Percentiles rank a stretch among this genome's conserved stretches.
phyloP scores from a whole-genome alignment of 1,140 invertebrate species.

The Glossosoma conforme region DNA sequence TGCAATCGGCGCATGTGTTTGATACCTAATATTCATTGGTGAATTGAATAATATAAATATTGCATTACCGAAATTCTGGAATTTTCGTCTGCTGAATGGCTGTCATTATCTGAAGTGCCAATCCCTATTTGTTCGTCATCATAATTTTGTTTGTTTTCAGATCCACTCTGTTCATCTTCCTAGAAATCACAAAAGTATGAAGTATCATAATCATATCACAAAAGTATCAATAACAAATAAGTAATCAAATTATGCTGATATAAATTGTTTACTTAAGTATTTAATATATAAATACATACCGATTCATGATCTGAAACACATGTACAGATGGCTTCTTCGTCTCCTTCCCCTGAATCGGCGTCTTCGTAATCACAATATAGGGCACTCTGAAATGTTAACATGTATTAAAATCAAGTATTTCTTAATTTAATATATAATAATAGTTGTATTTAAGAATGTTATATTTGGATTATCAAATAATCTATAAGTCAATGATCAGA shows the following conservation, averaged over 20 bases:
- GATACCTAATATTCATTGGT: background rate
- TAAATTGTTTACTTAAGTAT: too few species aligned
- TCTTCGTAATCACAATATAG: constrained; percentile 20
- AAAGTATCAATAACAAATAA: too few species aligned
- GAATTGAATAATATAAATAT: background rate
- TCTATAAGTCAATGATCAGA: too few species aligned
- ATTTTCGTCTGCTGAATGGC: constrained; percentile 11
- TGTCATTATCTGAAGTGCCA: constrained; percentile 16
- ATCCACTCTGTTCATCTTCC: constrained; percentile 18
- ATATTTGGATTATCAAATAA: too few species aligned
- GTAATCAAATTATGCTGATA: background rate
- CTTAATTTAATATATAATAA: too few species aligned
- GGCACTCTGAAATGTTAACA: background rate
- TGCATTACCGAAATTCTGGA: constrained; percentile 5
- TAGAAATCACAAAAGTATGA: too few species aligned
- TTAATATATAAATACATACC: too few species aligned
- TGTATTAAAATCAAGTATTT: too few species aligned
- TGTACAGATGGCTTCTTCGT: constrained; percentile 25
- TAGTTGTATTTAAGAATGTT: too few species aligned
- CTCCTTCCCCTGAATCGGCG: constrained; percentile 26
- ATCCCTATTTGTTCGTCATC: constrained; percentile 14
- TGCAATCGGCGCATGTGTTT: too few species aligned
- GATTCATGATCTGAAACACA: constrained; percentile 27
- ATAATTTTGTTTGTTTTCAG: constrained; percentile 5
- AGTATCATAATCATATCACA: too few species aligned